Evolutionary conservation across 2,888 invertebrate species (phyloP), one percentile per base, ranked within the genome.

Genomic region (Luperina nickerlii): DNA sequence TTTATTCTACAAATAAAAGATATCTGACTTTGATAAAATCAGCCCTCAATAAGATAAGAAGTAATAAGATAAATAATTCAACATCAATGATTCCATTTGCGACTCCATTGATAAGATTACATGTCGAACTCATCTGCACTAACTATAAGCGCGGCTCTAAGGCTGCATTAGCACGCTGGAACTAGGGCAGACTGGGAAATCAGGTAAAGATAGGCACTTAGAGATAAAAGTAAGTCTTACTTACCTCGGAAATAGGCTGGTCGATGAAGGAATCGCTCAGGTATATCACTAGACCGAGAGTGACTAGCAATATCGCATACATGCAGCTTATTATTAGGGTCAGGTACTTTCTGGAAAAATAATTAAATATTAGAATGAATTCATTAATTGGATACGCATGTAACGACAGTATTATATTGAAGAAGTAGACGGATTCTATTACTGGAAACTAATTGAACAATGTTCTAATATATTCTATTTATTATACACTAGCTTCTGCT

Each of bases 271-370:
- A 94, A 90, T 98, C 98, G 71, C 97, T 97, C 54, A 98, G 92
- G 89, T 98, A 98, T 57, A 98, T 95, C 6, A 98, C 97, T 13
- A 97, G 88, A 54, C 98, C 98, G 48, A 98, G 93, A 45, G 98
- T 98, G 8, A 98, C 97, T 82, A 98, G 92, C 87, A 98, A 96
- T 84, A 98, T 97, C 66, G 98, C 98, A 90, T 98, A 98, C 89
- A 98, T 97, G 82, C 97, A 97, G 91, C 98, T 98, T 87, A 97
- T 92, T 75, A 98, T 97, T 72, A 97, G 95, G 7, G 97, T 97
- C 84, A 98, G 91, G 90, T 97, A 97, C 90, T 97, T 96, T 87
- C 98, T 98, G 96, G 80, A 97, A 90, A 79, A 32, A 60, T 13
- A 60, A 57, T 57, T 54, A 54, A 54, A 24, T 57, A 57, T 57